Percentiles rank a stretch among this genome's conserved stretches.
phyloP scores from a whole-genome alignment of 2,797 vertebrate species.

The Manis pentadactyla region DNA sequence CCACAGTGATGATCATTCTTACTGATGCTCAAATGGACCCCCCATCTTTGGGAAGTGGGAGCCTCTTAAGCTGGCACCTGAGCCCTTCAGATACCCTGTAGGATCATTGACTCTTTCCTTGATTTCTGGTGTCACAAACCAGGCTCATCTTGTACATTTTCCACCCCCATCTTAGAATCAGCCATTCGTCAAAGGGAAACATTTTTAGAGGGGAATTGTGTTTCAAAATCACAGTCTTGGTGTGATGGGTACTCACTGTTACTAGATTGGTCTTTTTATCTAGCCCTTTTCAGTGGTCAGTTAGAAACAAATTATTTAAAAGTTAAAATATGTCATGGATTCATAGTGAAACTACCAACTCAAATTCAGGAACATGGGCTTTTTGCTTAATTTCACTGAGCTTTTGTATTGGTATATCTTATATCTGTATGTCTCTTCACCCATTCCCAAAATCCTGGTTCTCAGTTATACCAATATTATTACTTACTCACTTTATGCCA shows the following conservation, averaged over 20 bases:
- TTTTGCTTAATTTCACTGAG: background rate
- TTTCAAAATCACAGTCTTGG: background rate
- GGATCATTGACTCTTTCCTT: background rate
- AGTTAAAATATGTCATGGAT: background rate
- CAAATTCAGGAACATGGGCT: background rate
- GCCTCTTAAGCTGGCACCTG: background rate
- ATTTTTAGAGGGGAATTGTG: background rate
- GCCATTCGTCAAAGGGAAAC: background rate
- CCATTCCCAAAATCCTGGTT: background rate
- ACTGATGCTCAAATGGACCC: background rate
- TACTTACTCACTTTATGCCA: background rate
- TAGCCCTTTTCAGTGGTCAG: background rate
- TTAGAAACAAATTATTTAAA: background rate
- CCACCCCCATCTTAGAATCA: background rate
- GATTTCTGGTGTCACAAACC: background rate
- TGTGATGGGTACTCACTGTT: background rate
- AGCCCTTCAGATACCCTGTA: background rate
- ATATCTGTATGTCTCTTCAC: background rate
- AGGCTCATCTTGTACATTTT: background rate
- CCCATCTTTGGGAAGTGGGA: background rate
- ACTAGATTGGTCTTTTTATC: background rate
- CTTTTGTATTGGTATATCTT: background rate
- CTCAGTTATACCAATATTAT: background rate
- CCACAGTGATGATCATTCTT: background rate
- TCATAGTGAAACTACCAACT: background rate